phyloP scores from a whole-genome alignment of 2,888 invertebrate genomes.

The Morpho helenor region DNA sequence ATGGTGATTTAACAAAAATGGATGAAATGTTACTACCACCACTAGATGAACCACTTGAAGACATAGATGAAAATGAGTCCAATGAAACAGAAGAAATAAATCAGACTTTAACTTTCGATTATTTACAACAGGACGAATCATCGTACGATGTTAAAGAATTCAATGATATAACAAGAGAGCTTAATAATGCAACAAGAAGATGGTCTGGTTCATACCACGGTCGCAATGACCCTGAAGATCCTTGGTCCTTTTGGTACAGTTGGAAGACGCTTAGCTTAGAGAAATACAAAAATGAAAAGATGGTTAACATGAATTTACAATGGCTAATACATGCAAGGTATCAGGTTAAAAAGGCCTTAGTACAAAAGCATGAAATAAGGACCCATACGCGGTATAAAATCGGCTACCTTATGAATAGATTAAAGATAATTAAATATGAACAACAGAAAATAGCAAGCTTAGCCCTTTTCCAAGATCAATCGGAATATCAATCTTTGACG shows the following conservation, averaged over 20 bases:
- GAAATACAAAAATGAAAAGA: slow-evolving; percentile 13
- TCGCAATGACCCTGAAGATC: slow-evolving; percentile 22
- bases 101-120: slow-evolving; percentile 6
- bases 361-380: slow-evolving; percentile 25
- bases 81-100: slow-evolving; percentile 1
- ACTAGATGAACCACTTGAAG: slow-evolving; percentile 2
- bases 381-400: slow-evolving; percentile 39
- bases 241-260: too few species aligned
- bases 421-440: slow-evolving; percentile 39
- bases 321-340: slow-evolving; percentile 37
- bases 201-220: slow-evolving; percentile 9
- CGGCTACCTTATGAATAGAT: slow-evolving; percentile 45
- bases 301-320: slow-evolving; percentile 25
- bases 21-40: slow-evolving; percentile 26
- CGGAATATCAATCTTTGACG: slow-evolving; percentile 2
- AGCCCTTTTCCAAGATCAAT: not conserved
- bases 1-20: slow-evolving; percentile 27
- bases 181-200: slow-evolving; percentile 21
- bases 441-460: slow-evolving; percentile 31
- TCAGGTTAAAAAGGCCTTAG: slow-evolving; percentile 36
- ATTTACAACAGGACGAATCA: slow-evolving; percentile 9
- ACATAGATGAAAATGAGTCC: slow-evolving; percentile 7
- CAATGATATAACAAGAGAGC: slow-evolving; percentile 23
- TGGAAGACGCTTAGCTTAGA: not conserved
- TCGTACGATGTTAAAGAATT: slow-evolving; percentile 24